phyloP scores from a whole-genome alignment of 2,888 invertebrate genomes.

The Apocheima hispidaria region DNA sequence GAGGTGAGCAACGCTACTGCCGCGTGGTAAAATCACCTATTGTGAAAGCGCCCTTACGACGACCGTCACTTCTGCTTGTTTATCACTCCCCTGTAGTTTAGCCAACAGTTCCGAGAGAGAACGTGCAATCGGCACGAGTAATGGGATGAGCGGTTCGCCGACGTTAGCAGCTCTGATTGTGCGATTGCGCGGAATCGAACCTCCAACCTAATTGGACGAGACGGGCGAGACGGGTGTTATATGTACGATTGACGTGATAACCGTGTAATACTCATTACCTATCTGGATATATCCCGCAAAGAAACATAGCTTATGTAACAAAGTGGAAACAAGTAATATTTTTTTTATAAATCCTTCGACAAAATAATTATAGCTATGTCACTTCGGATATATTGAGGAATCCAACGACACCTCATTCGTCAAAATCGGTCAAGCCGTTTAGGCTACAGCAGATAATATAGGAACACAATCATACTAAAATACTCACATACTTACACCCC shows the following conservation, averaged over 20 bases:
- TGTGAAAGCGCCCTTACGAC: neutral
- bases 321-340: no score
- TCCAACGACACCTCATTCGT: no score
- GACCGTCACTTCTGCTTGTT: slow-evolving; percentile 27
- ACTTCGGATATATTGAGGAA: no score
- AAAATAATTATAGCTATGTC: no score
- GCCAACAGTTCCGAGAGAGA: slow-evolving; percentile 22
- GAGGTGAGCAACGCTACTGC: neutral
- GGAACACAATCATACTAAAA: no score
- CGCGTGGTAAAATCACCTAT: no score
- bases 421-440: no score
- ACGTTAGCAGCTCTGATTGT: slow-evolving; percentile 49
- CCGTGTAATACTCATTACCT: neutral
- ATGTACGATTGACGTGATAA: slow-evolving; percentile 14
- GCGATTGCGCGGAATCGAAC: slow-evolving; percentile 32
- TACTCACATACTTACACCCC: no score
- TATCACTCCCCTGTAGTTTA: slow-evolving; percentile 29
- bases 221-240: slow-evolving; percentile 25
- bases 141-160: slow-evolving; percentile 45
- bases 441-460: no score
- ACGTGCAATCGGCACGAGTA: slow-evolving; percentile 44
- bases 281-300: neutral
- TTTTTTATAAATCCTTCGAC: no score
- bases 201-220: slow-evolving; percentile 25
- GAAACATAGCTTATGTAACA: neutral